Evolutionary conservation across 2,888 invertebrate genomes (phyloP).

Genomic region (Maniola hyperantus): DNA sequence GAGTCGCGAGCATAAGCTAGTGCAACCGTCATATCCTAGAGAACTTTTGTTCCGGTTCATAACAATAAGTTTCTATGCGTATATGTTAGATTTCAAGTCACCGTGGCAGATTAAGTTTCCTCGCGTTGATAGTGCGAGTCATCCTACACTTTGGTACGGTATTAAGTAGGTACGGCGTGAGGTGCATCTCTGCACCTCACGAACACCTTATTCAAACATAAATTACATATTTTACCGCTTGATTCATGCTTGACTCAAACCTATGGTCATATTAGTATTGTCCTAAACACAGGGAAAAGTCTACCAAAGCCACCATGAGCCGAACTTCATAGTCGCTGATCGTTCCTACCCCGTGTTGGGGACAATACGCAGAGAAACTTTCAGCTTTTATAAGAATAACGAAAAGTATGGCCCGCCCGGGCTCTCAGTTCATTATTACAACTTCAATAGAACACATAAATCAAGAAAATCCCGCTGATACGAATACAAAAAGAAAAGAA

Average conservation of each 20-base stretch:
- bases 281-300: too few relatives aligned
- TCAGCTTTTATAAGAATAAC: too few relatives aligned
- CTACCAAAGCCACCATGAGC: too few relatives aligned
- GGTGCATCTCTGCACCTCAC: background rate
- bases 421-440: too few relatives aligned
- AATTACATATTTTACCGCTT: background rate
- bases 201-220: background rate
- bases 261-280: too few relatives aligned
- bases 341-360: too few relatives aligned
- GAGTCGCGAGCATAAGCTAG: too few relatives aligned
- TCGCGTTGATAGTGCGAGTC: background rate
- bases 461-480: background rate
- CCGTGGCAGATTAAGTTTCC: conserved; percentile 6
- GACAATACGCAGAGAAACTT: too few relatives aligned
- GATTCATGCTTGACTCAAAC: background rate
- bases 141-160: background rate
- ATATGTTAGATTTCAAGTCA: conserved; percentile 1
- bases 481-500: background rate
- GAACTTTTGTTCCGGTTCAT: background rate
- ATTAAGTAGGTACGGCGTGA: background rate
- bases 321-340: too few relatives aligned
- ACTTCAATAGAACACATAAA: background rate
- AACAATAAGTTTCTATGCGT: conserved; percentile 9
- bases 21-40: background rate
- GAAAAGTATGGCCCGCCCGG: too few relatives aligned